These are phyloP conservation scores for Streblospio benedicti DNA, from an alignment of 1,140 invertebrate species.

Conservation along the genomic window DNA sequence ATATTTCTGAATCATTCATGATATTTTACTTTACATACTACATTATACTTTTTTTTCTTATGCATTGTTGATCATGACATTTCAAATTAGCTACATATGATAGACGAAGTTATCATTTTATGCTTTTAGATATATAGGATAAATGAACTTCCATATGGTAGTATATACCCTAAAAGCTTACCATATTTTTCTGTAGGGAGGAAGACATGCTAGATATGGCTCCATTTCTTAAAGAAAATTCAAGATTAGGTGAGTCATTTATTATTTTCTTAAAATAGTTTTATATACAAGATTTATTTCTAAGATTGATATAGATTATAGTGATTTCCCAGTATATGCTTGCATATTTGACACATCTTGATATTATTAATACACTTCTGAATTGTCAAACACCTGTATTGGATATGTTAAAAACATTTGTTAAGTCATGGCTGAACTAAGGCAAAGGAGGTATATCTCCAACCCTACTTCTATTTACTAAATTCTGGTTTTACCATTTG, in stretches of 20 bases:
- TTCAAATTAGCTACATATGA: neutral
- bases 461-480: too few species aligned
- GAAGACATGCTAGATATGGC: slow-evolving; percentile 96
- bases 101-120: neutral
- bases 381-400: too few species aligned
- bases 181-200: slow-evolving; percentile 53
- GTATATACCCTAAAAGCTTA: neutral
- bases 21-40: neutral
- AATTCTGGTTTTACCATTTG: too few species aligned
- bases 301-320: too few species aligned
- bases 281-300: slow-evolving; percentile 3
- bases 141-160: neutral
- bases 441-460: too few species aligned
- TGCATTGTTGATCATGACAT: neutral
- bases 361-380: too few species aligned
- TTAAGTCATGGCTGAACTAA: too few species aligned
- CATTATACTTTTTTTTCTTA: neutral
- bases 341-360: too few species aligned
- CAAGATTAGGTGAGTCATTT: slow-evolving; percentile 69
- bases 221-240: slow-evolving; percentile 90
- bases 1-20: neutral
- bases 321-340: too few species aligned
- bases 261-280: neutral
- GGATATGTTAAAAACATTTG: too few species aligned
- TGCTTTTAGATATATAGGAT: neutral